Evolutionary conservation across 2,113 vertebrate genomes (phyloP), one percentile per base, ranked within the genome.

Genomic region (Calyptomena viridis): DNA sequence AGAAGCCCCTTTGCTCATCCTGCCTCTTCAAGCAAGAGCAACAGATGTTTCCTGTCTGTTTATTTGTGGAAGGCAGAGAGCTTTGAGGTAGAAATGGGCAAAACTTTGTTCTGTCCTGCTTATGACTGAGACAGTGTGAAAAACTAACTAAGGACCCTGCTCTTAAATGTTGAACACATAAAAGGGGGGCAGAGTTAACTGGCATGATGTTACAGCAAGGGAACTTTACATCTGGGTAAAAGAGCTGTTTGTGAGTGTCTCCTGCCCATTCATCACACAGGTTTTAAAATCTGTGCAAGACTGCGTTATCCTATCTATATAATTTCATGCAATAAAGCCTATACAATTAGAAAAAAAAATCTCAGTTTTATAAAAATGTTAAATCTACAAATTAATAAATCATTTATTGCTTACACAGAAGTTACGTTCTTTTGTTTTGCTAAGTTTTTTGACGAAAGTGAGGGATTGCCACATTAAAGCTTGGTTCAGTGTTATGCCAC

Each of bases 401-500:
- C 68, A n/a, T 31, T 17, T 76, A 62, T 77, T 69, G 67, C 14
- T 73, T 69, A 22, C 15, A 40, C 31, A 55, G 9, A 76, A 50
- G 24, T 74, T 73, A 58, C 27, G 64, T 40, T 40, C 9, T 79
- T 91, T 93, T 42, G 8, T 42, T 96, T 79, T 44, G 19, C 6
- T 52, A 58, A 87, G 31, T 53, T 63, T 69, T 53, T 25, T 60
- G 30, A 55, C 28, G 55, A 24, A 78, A 68, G 16, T 28, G n/a
- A 47, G 6, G 24, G 40, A 60, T 84, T 59, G 18, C 18, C 55
- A 30, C 37, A 67, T n/a, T 66, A 69, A 80, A 60, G 49, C 28
- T 87, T 0, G 0, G 11, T 80, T 78, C 49, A 69, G 14, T 9
- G 1, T 83, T 80, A 62, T 0, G 1, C 55, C 66, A 37, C 20